Conservation (phyloP, 2,797 vertebrate species). For the Tinamus major region DNA sequence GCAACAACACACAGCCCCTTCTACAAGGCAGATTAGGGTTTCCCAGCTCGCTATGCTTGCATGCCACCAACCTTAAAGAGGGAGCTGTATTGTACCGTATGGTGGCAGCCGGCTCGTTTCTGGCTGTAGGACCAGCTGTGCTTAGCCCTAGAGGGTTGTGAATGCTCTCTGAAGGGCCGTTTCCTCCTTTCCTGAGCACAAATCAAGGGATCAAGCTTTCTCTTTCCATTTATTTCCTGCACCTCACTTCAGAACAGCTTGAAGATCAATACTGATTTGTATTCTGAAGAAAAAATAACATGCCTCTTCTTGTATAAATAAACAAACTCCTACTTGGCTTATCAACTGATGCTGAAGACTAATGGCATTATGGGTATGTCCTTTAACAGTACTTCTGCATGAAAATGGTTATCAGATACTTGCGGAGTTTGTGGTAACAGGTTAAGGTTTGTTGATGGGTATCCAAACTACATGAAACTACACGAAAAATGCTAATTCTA, state of each 20-base stretch:
- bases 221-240: not conserved
- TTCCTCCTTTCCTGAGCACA: not conserved
- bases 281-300: not conserved
- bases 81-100: not conserved
- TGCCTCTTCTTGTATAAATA: not conserved
- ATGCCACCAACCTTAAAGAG: not conserved
- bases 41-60: not conserved
- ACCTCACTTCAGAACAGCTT: conserved; percentile 14
- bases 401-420: not conserved
- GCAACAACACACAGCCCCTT: not conserved
- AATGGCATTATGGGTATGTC: not conserved
- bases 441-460: not conserved
- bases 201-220: not conserved
- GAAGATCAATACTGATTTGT: conserved; percentile 6
- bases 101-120: not conserved
- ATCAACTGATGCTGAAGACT: not conserved
- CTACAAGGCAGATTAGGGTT: not conserved
- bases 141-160: not conserved
- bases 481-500: not conserved
- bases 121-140: not conserved
- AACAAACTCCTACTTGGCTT: not conserved
- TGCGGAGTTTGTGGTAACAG: not conserved
- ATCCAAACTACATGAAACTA: not conserved
- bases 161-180: not conserved
- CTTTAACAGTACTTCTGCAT: not conserved